Evolutionary conservation across 2,113 vertebrate genomes (phyloP).

Genomic region (Microcebus griseorufus): DNA sequence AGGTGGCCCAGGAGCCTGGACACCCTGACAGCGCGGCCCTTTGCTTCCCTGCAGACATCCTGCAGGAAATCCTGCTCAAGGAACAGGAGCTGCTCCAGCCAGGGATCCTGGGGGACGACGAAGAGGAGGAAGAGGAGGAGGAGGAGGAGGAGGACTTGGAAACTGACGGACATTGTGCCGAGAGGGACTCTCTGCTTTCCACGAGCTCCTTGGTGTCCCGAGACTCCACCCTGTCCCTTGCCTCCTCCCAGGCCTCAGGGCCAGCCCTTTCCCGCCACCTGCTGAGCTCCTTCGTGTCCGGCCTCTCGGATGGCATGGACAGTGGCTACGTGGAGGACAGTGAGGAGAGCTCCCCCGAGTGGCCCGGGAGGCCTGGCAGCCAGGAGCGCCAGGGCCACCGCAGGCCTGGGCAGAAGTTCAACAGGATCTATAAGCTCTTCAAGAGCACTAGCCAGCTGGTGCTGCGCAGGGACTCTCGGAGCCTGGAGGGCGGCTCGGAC

Average conservation of each 20-base stretch:
- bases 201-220: slow-evolving; percentile 84
- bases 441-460: slow-evolving; percentile 88
- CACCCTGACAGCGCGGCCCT: accelerated
- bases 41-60: slow-evolving; percentile 88
- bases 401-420: slow-evolving; percentile 84
- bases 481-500: background rate
- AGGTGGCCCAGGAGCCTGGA: background rate
- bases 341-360: slow-evolving; percentile 86
- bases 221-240: slow-evolving; percentile 82
- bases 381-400: slow-evolving; percentile 72
- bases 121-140: slow-evolving; percentile 85
- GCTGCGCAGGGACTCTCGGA: slow-evolving; percentile 77
- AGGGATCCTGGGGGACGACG: slow-evolving; percentile 83
- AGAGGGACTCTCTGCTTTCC: slow-evolving; percentile 85
- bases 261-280: slow-evolving; percentile 85
- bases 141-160: slow-evolving; percentile 86
- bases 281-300: slow-evolving; percentile 89
- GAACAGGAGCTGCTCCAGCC: slow-evolving; percentile 83
- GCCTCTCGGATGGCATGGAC: slow-evolving; percentile 91
- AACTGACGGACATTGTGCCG: background rate
- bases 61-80: slow-evolving; percentile 91
- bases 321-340: slow-evolving; percentile 94
- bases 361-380: slow-evolving; percentile 57
- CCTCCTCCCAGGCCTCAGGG: slow-evolving; percentile 88
- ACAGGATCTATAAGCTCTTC: slow-evolving; percentile 91